phyloP scores from a whole-genome alignment of 1,140 invertebrate species.

The Diachasma alloeum region DNA sequence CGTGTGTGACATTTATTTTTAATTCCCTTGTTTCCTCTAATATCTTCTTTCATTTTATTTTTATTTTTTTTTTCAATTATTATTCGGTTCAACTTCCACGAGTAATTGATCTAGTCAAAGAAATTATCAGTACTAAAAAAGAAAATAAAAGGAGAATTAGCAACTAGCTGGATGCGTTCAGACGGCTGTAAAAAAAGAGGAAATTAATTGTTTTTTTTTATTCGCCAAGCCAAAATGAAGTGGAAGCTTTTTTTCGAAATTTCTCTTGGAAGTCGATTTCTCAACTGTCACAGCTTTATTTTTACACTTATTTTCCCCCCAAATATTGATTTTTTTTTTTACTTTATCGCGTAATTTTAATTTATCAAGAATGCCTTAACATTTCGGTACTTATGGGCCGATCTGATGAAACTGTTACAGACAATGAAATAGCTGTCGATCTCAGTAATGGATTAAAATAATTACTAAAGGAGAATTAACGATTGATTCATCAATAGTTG shows the following conservation, averaged over 20 bases:
- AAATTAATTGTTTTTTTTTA: background rate
- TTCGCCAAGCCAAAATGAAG: background rate
- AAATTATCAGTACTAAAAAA: conserved; percentile 31
- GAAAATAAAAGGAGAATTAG: conserved; percentile 14
- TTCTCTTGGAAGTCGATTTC: conserved; percentile 19
- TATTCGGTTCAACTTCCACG: conserved; percentile 33
- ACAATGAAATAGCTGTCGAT: conserved; percentile 9
- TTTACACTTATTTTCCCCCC: conserved; percentile 15
- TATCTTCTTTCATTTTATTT: conserved; percentile 30
- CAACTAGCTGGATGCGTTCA: conserved; percentile 10
- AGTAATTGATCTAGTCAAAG: conserved; percentile 48
- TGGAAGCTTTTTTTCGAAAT: conserved; percentile 2
- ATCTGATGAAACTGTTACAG: background rate
- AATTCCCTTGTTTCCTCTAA: conserved; percentile 17
- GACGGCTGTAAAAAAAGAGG: background rate
- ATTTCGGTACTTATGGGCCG: conserved; percentile 1
- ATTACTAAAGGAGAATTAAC: background rate
- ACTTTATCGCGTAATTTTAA: background rate
- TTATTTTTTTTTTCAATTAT: conserved; percentile 17
- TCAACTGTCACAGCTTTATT: conserved; percentile 18
- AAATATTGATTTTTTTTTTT: conserved; percentile 27
- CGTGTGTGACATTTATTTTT: conserved; percentile 19
- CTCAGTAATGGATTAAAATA: conserved; percentile 4
- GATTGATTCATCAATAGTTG: background rate
- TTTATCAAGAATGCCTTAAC: conserved; percentile 9